Percentiles rank a stretch among this genome's conserved stretches.
phyloP scores from a whole-genome alignment of 2,113 vertebrate genomes.

The Nipponia nippon region DNA sequence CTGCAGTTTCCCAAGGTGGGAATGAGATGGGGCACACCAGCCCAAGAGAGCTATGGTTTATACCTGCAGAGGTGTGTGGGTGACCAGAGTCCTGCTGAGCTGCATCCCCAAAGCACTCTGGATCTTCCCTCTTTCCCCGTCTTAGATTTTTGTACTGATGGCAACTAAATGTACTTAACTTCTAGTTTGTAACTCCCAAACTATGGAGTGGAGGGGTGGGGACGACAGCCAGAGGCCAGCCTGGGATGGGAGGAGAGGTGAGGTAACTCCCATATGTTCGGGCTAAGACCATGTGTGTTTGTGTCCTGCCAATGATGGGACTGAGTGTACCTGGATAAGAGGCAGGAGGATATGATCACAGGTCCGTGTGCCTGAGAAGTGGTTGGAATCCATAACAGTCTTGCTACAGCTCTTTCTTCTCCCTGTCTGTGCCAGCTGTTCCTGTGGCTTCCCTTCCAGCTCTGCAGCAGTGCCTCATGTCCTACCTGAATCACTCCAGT shows the following conservation, averaged over 20 bases:
- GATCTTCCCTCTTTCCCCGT: neutral
- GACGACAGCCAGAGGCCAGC: neutral
- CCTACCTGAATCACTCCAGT: neutral
- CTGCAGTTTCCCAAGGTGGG: neutral
- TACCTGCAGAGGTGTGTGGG: neutral
- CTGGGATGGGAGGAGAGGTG: neutral
- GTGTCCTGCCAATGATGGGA: neutral
- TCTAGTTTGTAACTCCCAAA: neutral
- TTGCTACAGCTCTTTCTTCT: neutral
- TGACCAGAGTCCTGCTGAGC: neutral
- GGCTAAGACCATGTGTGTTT: neutral
- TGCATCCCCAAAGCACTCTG: neutral
- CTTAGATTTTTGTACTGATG: neutral
- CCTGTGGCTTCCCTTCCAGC: too few relatives aligned
- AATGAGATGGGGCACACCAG: neutral
- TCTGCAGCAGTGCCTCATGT: neutral
- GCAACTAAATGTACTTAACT: neutral
- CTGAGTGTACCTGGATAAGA: neutral
- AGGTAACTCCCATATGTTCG: rapidly evolving
- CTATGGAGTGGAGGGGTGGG: neutral
- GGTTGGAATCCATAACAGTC: neutral
- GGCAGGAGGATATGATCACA: neutral
- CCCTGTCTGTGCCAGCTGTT: neutral
- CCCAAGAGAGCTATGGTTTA: rapidly evolving
- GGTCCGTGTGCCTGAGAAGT: neutral